A percentile compares a stretch with the other conserved stretches of the same genome.
These are phyloP conservation scores for Pongo abelii DNA, from an alignment of 2,113 vertebrate species.

Conservation along the genomic window DNA sequence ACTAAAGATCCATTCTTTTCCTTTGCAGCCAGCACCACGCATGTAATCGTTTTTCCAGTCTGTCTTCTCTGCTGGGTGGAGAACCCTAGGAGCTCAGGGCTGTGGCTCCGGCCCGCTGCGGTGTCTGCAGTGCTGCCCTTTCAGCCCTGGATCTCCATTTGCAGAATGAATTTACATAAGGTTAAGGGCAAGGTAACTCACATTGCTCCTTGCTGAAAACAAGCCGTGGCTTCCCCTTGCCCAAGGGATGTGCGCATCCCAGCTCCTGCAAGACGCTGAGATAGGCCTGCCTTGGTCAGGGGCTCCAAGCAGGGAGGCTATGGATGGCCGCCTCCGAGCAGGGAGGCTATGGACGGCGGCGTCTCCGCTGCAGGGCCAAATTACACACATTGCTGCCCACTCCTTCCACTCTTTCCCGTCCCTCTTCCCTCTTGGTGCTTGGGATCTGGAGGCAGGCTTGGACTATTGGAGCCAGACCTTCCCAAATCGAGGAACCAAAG, in stretches of 20 bases:
- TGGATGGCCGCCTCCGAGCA: background rate
- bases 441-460: background rate
- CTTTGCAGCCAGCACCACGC: background rate
- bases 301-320: background rate
- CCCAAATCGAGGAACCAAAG: background rate
- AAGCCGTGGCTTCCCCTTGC: background rate
- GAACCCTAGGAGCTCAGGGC: background rate
- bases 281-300: background rate
- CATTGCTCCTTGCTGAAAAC: background rate
- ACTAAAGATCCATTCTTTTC: background rate
- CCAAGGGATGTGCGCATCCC: fast-evolving
- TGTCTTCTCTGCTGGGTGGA: background rate
- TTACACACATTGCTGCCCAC: background rate
- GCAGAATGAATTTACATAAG: background rate
- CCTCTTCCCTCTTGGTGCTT: background rate
- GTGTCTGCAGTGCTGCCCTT: background rate
- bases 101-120: background rate
- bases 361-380: fast-evolving
- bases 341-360: background rate
- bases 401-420: no score
- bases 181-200: background rate
- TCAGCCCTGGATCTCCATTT: background rate
- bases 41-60: no score
- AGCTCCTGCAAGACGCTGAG: background rate
- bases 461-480: background rate